Base-by-base conservation (phyloP, 2,888 invertebrate genomes). In the Drosophila sordidula region DNA sequence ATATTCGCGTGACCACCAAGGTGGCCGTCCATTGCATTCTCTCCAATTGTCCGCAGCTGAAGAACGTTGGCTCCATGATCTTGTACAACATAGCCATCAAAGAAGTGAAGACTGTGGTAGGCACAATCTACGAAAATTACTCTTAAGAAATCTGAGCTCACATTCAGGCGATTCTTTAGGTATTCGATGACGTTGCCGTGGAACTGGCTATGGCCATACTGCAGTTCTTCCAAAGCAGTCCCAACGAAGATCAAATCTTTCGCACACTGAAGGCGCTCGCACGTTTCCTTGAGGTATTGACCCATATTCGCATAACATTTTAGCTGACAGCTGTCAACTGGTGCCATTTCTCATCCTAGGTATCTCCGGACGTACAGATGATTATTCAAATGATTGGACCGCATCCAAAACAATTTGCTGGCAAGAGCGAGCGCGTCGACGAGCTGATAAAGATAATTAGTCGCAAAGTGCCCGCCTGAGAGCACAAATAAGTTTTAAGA, bases 41-140 rank as follows among this genome's bases (percentile, higher is more conserved):
- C 39, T 95, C 96, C 18, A 95, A 95, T 68, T 94, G 95, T 62
- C 92, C 93, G 14, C 94, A 93, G 76, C 93, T 98, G 81, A 96
- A 96, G 90, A 96, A 97, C 78, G 93, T 95, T 74, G 98, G 98
- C 72, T 95, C 97, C 1, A 97, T 97, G 83, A 95, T 98, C 76
- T 95, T 98, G 84, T 96, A 97, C 93, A 98, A 98, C 93, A 94
- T 98, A 88, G 97, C 97, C 92, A 96, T 96, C 94, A 98, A 97
- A 95, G 98, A 98, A 96, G 97, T 98, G 94, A 98, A 97, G 95
- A 97, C 97, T 92, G 97, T 98, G 96, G 97, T 97, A 95, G 94
- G 97, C 2, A 12, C 5, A 22, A 36, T 4, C 3, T 32, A 8
- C 5, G 8, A 4, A 4, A n/a, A 12, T 32, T 4, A 3, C 6